These are phyloP conservation scores for Scaptodrosophila lebanonensis DNA, from an alignment of 1,140 invertebrate species.

Conservation along the genomic window DNA sequence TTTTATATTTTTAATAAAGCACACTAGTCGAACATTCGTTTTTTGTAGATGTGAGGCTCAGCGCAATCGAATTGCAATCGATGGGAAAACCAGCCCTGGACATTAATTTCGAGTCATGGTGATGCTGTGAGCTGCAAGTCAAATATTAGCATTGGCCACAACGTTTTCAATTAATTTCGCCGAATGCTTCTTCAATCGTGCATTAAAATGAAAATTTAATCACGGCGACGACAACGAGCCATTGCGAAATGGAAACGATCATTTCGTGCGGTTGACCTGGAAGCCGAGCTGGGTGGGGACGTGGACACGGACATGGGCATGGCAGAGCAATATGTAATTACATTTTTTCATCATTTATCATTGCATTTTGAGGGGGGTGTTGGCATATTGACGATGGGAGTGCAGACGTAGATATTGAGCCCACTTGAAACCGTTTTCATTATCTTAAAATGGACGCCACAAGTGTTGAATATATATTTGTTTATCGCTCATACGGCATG, in stretches of 20 bases:
- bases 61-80: too few relatives aligned
- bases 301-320: constrained; percentile 20
- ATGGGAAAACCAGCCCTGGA: too few relatives aligned
- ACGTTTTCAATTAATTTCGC: constrained; percentile 69
- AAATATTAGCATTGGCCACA: constrained; percentile 65
- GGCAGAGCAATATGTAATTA: constrained; percentile 67
- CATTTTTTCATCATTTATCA: constrained; percentile 45
- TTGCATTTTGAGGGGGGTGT: background rate
- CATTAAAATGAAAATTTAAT: constrained; percentile 74
- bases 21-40: too few relatives aligned
- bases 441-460: constrained; percentile 65
- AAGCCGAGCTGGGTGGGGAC: constrained; percentile 19
- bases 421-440: constrained; percentile 33
- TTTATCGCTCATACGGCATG: constrained; percentile 50
- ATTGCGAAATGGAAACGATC: constrained; percentile 23
- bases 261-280: constrained; percentile 41
- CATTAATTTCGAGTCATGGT: constrained; percentile 25
- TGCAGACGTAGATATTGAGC: constrained; percentile 10
- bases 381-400: background rate
- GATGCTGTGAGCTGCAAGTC: constrained; percentile 35
- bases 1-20: too few relatives aligned
- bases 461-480: constrained; percentile 69
- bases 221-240: constrained; percentile 39
- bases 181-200: constrained; percentile 70
- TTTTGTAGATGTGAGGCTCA: too few relatives aligned